Percentiles rank a stretch among this genome's conserved stretches.
Evolutionary conservation across 1,140 invertebrate species (phyloP).

Genomic region (Mycetomoellerius zeteki): DNA sequence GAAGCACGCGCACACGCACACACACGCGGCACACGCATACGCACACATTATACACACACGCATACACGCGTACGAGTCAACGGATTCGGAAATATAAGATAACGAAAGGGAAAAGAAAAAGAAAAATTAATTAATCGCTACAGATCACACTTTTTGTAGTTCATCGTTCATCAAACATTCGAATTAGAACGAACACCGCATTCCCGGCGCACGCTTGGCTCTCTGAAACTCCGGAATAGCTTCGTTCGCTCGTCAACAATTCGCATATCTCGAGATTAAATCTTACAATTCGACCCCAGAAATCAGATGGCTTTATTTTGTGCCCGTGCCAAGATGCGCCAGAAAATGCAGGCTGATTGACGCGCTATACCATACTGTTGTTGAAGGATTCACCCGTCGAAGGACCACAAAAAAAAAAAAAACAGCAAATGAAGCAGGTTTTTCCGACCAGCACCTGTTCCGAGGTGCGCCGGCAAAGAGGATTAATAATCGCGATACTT

Average conservation of each 20-base stretch:
- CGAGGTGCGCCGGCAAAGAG: constrained; percentile 12
- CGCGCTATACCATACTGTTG: constrained; percentile 65
- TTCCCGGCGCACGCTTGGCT: constrained; percentile 8
- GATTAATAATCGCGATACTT: constrained; percentile 40
- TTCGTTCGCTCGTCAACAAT: not conserved
- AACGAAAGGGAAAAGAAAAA: not conserved
- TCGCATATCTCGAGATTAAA: not conserved
- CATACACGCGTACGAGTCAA: constrained; percentile 58
- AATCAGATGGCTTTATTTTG: too few species aligned
- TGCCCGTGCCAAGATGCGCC: not conserved
- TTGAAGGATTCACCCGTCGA: constrained; percentile 64
- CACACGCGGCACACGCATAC: not conserved
- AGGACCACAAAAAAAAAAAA: constrained; percentile 33
- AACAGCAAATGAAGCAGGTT: constrained; percentile 30
- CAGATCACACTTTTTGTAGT: constrained; percentile 40
- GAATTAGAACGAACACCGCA: constrained; percentile 47
- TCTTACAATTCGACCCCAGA: not conserved
- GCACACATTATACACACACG: not conserved
- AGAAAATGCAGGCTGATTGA: constrained; percentile 16
- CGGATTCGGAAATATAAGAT: constrained; percentile 28
- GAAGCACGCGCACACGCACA: not conserved
- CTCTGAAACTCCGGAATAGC: not conserved
- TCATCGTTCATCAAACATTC: constrained; percentile 45
- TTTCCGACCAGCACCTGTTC: not conserved
- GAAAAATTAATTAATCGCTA: constrained; percentile 29